Base-by-base conservation (phyloP, 53 echinoderm and acorn worm species). In the Stichopus horrens region DNA sequence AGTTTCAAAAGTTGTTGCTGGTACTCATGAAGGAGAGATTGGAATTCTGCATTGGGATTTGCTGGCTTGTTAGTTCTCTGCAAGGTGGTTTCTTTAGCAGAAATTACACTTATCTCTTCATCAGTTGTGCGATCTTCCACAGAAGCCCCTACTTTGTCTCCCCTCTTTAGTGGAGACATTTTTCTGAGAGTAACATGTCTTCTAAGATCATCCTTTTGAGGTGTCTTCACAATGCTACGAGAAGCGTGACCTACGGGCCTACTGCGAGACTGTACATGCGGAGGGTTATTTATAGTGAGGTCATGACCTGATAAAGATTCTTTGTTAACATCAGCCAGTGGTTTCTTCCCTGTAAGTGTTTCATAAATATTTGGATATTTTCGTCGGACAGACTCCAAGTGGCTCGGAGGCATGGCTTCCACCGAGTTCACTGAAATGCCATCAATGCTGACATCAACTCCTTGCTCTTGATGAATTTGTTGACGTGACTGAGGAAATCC, bases 1-100 rank as follows among this genome's bases (percentile, higher is more conserved):
- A 90, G 89, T 7, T 91, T 85, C 19, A 91, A 77, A 4, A 92
- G 84, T 52, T 93, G 86, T 83, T 93, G 91, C 74, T 95, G 94
- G 73, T 91, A 92, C 14, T 88, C 90, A 74, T 75, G 87, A 55
- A 87, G 74, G 2, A 58, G 58, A 0, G 57, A 74, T 54, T 54
- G 54, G 52, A 73, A 86, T 56, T 74, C 55, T 74, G 89, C 10
- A 16, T 16, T 16, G 51, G 13, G 75, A 9, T 75, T 21, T 51
- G 18, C n/a, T 71, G 76, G 53, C 67, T 86, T 16, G 54, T n/a
- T n/a, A 6, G 55, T 54, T 21, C 19, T 18, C 75, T 51, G 9
- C n/a, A 21, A 21, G 9, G 75, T 67, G 68, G 68, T 67, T 14
- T 67, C 68, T 67, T 67, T 11, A 14, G 68, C 68, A 14, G 11